Percentiles rank a stretch among this genome's conserved stretches.
These are phyloP conservation scores for Ochotona curzoniae DNA, from an alignment of 2,113 vertebrate genomes.

Conservation along the genomic window DNA sequence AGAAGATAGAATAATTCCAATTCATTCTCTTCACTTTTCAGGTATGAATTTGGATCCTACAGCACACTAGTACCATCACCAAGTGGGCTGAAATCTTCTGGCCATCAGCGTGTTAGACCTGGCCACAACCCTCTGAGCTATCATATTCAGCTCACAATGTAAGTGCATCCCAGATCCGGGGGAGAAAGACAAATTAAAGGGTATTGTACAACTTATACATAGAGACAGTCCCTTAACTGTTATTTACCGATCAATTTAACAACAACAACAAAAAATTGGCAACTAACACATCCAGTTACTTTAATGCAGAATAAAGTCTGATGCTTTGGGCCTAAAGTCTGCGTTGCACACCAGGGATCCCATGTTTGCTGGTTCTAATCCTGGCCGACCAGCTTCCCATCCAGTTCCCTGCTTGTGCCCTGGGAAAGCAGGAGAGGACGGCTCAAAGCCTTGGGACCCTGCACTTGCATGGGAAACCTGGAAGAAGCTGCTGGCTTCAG, in stretches of 20 bases:
- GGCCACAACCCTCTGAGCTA: not conserved
- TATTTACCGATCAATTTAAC: not conserved
- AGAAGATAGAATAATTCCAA: not conserved
- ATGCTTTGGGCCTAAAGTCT: not conserved
- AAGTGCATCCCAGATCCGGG: not conserved
- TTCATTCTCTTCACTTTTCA: not conserved
- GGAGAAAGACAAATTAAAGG: constrained; percentile 25
- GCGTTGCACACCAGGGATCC: too few species aligned
- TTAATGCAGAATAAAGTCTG: constrained; percentile 26
- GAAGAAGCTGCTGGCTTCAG: too few species aligned
- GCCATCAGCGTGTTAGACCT: not conserved
- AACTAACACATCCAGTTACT: constrained; percentile 7
- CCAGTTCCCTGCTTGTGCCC: too few species aligned
- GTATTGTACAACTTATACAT: not conserved
- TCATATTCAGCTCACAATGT: not conserved
- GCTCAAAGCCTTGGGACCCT: too few species aligned
- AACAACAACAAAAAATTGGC: too few species aligned
- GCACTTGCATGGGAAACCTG: too few species aligned
- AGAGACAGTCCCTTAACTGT: not conserved
- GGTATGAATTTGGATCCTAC: not conserved
- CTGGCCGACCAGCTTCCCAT: too few species aligned
- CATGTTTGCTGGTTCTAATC: too few species aligned
- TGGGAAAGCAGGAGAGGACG: too few species aligned
- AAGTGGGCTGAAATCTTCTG: not conserved
- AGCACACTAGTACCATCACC: not conserved